Evolutionary conservation across 2,113 vertebrate genomes (phyloP).

Genomic region (Channa maculata): DNA sequence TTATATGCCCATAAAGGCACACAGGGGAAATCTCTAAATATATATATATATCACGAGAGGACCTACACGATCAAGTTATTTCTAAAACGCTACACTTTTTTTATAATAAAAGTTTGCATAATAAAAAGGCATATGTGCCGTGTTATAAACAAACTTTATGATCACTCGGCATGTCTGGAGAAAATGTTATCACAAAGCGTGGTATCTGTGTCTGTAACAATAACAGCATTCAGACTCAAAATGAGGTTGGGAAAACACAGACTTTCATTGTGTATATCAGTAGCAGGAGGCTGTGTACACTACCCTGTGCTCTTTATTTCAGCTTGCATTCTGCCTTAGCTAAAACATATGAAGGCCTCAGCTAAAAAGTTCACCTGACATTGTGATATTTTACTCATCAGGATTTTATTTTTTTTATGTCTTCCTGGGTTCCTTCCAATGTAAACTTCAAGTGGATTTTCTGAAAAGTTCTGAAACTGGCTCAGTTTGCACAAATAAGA

Average conservation of each 20-base stretch:
- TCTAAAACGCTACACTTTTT: constrained; percentile 32
- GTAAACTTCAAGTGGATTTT: constrained; percentile 21
- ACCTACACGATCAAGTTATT: constrained; percentile 43
- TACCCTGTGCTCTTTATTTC: constrained; percentile 23
- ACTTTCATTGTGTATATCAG: constrained; percentile 34
- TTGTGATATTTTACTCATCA: constrained; percentile 18
- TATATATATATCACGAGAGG: constrained; percentile 25
- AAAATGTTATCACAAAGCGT: constrained; percentile 4
- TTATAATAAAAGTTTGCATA: constrained; percentile 22
- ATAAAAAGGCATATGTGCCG: constrained; percentile 31
- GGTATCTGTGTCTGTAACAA: background rate
- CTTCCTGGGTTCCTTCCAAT: constrained; percentile 21
- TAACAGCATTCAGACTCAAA: constrained; percentile 8
- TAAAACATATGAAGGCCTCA: constrained; percentile 14
- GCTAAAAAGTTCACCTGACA: background rate
- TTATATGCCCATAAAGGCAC: constrained; percentile 11
- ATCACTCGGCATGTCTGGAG: constrained; percentile 14
- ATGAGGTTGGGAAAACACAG: constrained; percentile 6
- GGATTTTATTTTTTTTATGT: background rate
- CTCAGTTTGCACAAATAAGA: constrained; percentile 29
- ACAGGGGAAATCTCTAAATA: constrained; percentile 25
- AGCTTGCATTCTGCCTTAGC: constrained; percentile 31
- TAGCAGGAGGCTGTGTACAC: background rate
- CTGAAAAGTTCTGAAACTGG: background rate
- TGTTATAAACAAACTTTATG: background rate